Percentiles rank a stretch among this genome's conserved stretches.
These are phyloP conservation scores for Marronus borbonicus DNA, from an alignment of 2,888 invertebrate genomes.

Conservation along the genomic window DNA sequence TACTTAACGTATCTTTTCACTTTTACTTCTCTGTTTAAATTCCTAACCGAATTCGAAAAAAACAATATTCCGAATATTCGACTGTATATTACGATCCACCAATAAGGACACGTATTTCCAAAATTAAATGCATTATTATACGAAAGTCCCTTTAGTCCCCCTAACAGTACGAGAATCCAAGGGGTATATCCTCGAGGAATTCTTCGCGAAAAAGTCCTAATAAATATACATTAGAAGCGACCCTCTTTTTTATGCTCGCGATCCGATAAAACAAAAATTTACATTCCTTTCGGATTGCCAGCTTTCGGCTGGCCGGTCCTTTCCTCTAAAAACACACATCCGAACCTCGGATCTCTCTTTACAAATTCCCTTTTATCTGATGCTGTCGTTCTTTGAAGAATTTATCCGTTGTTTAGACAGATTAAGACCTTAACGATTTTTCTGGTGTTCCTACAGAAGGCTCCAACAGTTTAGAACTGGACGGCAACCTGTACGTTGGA, in stretches of 20 bases:
- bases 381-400: conserved; percentile 21
- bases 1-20: no score
- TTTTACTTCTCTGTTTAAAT: no score
- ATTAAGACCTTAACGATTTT: not conserved
- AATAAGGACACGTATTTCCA: not conserved
- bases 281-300: conserved; percentile 15
- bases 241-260: conserved; percentile 27
- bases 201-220: conserved; percentile 21
- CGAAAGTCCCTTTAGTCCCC: not conserved
- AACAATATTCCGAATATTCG: no score
- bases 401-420: conserved; percentile 18
- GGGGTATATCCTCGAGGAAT: not conserved
- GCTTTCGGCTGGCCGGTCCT: not conserved
- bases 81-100: not conserved
- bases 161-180: conserved; percentile 21
- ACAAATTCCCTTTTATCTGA: conserved; percentile 30
- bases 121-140: conserved; percentile 35
- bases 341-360: not conserved
- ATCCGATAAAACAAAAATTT: conserved; percentile 41
- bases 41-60: no score
- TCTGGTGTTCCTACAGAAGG: conserved; percentile 76
- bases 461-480: conserved; percentile 89
- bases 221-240: conserved; percentile 39
- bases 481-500: conserved; percentile 91
- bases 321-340: conserved; percentile 12